phyloP scores from a whole-genome alignment of 2,888 invertebrate genomes.

The Pachydiplax longipennis region DNA sequence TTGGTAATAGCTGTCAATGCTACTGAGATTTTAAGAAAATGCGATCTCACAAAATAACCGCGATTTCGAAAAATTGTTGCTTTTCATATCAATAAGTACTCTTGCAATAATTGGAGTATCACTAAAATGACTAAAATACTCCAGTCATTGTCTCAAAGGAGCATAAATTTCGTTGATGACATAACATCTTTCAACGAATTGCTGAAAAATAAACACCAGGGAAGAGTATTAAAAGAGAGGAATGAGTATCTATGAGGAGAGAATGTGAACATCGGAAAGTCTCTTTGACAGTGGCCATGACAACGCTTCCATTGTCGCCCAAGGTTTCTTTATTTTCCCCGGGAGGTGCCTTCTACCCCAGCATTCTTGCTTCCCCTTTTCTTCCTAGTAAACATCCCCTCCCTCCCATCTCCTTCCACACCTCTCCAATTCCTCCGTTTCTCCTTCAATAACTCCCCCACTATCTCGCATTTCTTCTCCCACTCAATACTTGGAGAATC shows the following conservation, averaged over 20 bases:
- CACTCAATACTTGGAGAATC: not conserved
- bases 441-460: not conserved
- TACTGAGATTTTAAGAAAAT: too few species aligned
- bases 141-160: too few species aligned
- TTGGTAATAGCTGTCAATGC: too few species aligned
- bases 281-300: conserved; percentile 22
- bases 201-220: not conserved
- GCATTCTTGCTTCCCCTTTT: not conserved
- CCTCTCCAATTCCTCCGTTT: not conserved
- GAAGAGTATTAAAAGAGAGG: not conserved
- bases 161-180: too few species aligned
- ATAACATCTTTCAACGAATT: too few species aligned
- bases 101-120: too few species aligned
- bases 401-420: not conserved
- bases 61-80: too few species aligned
- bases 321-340: conserved; percentile 18
- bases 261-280: conserved; percentile 10
- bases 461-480: not conserved
- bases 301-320: conserved; percentile 18
- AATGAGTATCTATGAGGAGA: not conserved
- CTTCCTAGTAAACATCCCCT: not conserved
- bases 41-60: too few species aligned
- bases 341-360: not conserved
- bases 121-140: too few species aligned
- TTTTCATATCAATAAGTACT: too few species aligned